A percentile compares a stretch with the other conserved stretches of the same genome.
Evolutionary conservation across 2,888 invertebrate species (phyloP).

Genomic region (Eupithecia inturbata): DNA sequence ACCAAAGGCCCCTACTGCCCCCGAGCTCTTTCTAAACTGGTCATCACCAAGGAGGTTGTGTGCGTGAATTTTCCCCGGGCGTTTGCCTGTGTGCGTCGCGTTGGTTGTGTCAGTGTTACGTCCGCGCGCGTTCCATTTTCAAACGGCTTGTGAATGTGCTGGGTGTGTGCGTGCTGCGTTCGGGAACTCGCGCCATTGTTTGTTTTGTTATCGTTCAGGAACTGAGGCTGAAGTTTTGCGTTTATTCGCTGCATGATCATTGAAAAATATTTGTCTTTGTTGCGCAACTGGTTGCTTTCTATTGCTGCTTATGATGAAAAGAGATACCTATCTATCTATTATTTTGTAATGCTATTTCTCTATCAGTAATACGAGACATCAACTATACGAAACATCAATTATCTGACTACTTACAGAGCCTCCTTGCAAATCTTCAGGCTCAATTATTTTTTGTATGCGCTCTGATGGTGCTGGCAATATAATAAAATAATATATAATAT

Average conservation of each 20-base stretch:
- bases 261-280: conserved; percentile 13
- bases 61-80: conserved; percentile 70
- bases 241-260: conserved; percentile 30
- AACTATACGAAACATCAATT: too few relatives aligned
- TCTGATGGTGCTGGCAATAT: too few relatives aligned
- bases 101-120: conserved; percentile 62
- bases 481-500: too few relatives aligned
- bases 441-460: not conserved
- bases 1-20: conserved; percentile 45
- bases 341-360: too few relatives aligned
- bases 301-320: conserved; percentile 10
- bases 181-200: conserved; percentile 66
- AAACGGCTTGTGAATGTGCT: conserved; percentile 75
- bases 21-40: conserved; percentile 58
- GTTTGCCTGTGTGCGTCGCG: conserved; percentile 64
- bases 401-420: too few relatives aligned
- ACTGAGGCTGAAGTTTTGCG: conserved; percentile 53
- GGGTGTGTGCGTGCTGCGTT: conserved; percentile 73
- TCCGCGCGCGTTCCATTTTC: conserved; percentile 71
- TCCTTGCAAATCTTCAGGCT: not conserved
- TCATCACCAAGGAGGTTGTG: conserved; percentile 46
- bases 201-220: conserved; percentile 75
- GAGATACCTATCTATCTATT: not conserved
- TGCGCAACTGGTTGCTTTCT: conserved; percentile 10
- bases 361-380: too few relatives aligned